phyloP scores from a whole-genome alignment of 1,140 invertebrate genomes.

The Bombus terrestris region DNA sequence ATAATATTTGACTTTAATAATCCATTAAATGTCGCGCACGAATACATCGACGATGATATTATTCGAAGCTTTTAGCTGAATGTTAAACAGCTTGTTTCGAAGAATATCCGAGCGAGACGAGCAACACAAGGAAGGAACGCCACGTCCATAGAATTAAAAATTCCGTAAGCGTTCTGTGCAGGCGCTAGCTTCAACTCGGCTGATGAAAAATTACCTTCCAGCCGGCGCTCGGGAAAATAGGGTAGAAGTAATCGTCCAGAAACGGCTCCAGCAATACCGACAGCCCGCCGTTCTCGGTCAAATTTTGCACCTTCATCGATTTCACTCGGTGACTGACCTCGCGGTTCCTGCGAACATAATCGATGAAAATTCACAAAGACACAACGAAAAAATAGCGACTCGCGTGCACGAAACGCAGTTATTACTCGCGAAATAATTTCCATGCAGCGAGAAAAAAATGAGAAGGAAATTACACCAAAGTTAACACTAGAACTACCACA shows the following conservation, averaged over 20 bases:
- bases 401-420: no score
- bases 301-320: conserved; percentile 12
- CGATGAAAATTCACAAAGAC: neutral
- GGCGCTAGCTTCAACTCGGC: neutral
- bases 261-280: conserved; percentile 79
- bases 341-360: neutral
- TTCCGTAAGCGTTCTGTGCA: neutral
- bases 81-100: neutral
- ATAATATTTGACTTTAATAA: neutral
- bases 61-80: neutral
- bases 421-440: neutral
- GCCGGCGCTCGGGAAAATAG: conserved; percentile 71
- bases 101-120: neutral
- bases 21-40: neutral
- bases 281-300: conserved; percentile 77
- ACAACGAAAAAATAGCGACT: neutral
- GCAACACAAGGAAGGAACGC: neutral
- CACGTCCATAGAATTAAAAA: neutral
- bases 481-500: no score
- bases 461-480: neutral
- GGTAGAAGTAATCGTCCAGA: conserved; percentile 82
- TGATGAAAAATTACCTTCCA: conserved; percentile 70
- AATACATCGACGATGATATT: neutral
- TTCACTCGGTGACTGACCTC: neutral
- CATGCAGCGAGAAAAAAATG: no score